Evolutionary conservation across 2,113 vertebrate genomes (phyloP), one percentile per base, ranked within the genome.

Genomic region (Nothocercus nigrocapillus): DNA sequence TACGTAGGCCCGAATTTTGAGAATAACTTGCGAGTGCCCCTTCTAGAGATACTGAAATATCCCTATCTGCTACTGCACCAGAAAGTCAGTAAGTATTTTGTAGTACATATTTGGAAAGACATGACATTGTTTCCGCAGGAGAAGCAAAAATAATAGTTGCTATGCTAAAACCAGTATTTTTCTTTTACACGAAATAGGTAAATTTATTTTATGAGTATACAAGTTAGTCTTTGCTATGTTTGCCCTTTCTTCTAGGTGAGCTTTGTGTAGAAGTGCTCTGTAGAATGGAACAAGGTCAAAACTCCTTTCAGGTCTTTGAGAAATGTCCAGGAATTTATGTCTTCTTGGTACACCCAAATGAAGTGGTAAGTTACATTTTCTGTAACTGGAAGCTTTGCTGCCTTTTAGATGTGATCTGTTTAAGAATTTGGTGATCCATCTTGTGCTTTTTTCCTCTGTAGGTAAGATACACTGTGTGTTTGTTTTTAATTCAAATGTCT

Each of bases 261-360:
- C 80, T 98, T 36, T 98, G 97, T 86, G 97, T 98, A 17, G 98
- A 98, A 72, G 98, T 97, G 18, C 97, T 99, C 58, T 98, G 97
- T 64, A 98, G 95, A 79, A 98, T 99, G 98, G 98, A 99, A 79
- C 94, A 96, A 54, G 92, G 94, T 25, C 98, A 98, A 9, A 97
- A 82, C 72, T 97, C 98, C 70, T 98, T 98, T 92, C 97, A 98
- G 76, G 97, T 98, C 42, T 98, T 97, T 91, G 98, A 98, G 42
- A 99, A 98, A 76, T 98, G 98, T 82, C 97, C 98, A 21, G 98
- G 99, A 24, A 98, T 98, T 90, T 99, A 99, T 85, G 93, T 99
- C 56, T 98, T 99, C 67, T 93, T 99, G 82, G 98, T 99, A 4
- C 98, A 99, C 72, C 98, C 98, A 5, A 98, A 98, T 93, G 98